Conservation (phyloP, 2,888 invertebrate genomes). For the Rhogogaster chlorosoma region DNA sequence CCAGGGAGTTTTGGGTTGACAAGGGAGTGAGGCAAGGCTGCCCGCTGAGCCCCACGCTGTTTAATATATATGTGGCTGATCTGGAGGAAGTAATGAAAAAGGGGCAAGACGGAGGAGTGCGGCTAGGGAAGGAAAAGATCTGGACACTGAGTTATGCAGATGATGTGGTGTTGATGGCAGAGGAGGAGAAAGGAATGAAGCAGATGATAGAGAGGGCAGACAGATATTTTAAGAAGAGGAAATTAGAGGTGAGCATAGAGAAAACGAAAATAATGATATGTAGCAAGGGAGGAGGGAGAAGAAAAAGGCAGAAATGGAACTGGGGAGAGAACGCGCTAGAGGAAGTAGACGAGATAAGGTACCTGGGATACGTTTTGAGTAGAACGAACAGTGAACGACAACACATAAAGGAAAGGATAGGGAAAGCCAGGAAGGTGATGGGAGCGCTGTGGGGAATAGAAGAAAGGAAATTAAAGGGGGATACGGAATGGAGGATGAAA, state of each 20-base stretch:
- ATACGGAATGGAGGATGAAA: slow-evolving; percentile 20
- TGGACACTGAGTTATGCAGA: slow-evolving; percentile 53
- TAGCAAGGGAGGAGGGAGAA: slow-evolving; percentile 43
- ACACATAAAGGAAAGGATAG: slow-evolving; percentile 23
- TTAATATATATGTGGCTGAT: slow-evolving; percentile 51
- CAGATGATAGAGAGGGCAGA: slow-evolving; percentile 30
- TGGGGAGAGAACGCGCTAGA: slow-evolving; percentile 43
- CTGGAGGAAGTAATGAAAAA: slow-evolving; percentile 41
- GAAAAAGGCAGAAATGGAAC: slow-evolving; percentile 22
- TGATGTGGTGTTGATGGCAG: no score
- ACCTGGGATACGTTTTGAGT: slow-evolving; percentile 48
- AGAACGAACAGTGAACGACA: not conserved
- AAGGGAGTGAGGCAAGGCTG: slow-evolving; percentile 57
- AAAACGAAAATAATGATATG: slow-evolving; percentile 53
- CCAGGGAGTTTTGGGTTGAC: slow-evolving; percentile 48
- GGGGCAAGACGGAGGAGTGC: slow-evolving; percentile 49
- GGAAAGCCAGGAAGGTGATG: slow-evolving; percentile 50
- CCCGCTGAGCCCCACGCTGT: slow-evolving; percentile 54
- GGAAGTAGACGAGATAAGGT: slow-evolving; percentile 51
- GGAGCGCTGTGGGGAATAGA: slow-evolving; percentile 45
- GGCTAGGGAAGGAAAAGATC: slow-evolving; percentile 44
- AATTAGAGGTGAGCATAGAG: slow-evolving; percentile 34
- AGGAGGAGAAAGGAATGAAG: slow-evolving; percentile 42
- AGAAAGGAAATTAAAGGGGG: slow-evolving; percentile 41
- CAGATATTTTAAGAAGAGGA: slow-evolving; percentile 43